Percentiles rank a stretch among this genome's conserved stretches.
These are phyloP conservation scores for Caenorhabditis tropicalis DNA, from an alignment of 1,140 invertebrate species.

Conservation along the genomic window DNA sequence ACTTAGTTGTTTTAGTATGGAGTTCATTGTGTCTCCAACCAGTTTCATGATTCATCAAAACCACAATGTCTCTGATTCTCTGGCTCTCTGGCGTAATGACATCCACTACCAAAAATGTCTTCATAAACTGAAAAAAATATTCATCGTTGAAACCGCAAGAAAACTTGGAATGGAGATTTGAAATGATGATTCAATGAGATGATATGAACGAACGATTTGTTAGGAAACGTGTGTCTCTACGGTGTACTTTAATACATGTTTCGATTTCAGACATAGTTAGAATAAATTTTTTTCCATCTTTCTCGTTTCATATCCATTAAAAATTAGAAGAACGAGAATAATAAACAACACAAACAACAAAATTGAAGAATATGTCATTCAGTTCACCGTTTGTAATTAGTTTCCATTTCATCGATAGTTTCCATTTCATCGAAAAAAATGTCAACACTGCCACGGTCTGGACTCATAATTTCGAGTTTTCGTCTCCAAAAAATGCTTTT, in stretches of 20 bases:
- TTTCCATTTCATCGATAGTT: too few species aligned
- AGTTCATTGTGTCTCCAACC: neutral
- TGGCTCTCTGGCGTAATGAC: neutral
- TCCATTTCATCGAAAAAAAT: too few species aligned
- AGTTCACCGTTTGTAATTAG: too few species aligned
- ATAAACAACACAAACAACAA: too few species aligned
- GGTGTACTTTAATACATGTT: slow-evolving; percentile 10
- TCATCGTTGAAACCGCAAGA: neutral
- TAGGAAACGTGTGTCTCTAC: neutral
- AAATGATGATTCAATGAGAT: too few species aligned
- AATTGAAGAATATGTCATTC: neutral
- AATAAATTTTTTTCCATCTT: neutral
- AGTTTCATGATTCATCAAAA: slow-evolving; percentile 9
- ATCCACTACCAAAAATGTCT: neutral
- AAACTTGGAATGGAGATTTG: neutral
- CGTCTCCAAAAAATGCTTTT: neutral
- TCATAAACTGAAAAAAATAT: neutral
- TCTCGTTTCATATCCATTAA: too few species aligned
- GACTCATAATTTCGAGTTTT: neutral
- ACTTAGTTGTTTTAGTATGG: neutral
- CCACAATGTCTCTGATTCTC: neutral
- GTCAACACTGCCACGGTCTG: too few species aligned
- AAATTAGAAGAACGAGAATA: too few species aligned
- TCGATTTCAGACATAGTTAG: neutral
- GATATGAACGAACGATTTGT: neutral